Evolutionary conservation across 2,888 invertebrate genomes (phyloP).

Genomic region (Stenurella melanura): DNA sequence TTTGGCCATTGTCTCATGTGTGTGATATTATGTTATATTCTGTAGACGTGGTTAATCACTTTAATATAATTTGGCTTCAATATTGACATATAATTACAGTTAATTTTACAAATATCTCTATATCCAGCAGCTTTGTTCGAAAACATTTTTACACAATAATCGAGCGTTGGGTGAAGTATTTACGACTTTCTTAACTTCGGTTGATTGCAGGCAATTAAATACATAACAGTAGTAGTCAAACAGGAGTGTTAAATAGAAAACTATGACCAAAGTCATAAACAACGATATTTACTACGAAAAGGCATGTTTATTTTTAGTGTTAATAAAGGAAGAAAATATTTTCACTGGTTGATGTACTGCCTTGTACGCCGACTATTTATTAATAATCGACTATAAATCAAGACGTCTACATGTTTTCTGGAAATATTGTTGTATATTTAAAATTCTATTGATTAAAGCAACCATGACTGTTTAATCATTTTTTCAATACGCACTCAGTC

Average conservation of each 20-base stretch:
- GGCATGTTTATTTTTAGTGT: constrained; percentile 28
- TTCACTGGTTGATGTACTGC: constrained; percentile 18
- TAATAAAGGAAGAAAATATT: constrained; percentile 29
- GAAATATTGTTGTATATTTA: not conserved
- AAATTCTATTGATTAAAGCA: too few relatives aligned
- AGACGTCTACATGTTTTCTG: not conserved
- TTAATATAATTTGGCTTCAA: too few relatives aligned
- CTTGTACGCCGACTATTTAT: constrained; percentile 14
- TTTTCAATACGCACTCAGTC: too few relatives aligned
- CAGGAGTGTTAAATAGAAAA: constrained; percentile 38
- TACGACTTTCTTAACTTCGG: constrained; percentile 22
- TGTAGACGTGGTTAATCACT: too few relatives aligned
- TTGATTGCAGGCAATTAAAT: constrained; percentile 38
- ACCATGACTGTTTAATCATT: too few relatives aligned
- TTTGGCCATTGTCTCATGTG: too few relatives aligned
- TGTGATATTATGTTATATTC: too few relatives aligned
- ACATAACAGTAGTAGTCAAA: constrained; percentile 22
- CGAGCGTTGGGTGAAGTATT: constrained; percentile 16
- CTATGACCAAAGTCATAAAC: constrained; percentile 31
- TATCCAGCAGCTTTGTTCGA: not conserved
- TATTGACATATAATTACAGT: not conserved
- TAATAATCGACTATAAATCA: constrained; percentile 20
- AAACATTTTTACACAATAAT: constrained; percentile 4
- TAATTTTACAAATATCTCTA: not conserved
- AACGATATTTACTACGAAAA: constrained; percentile 18